Evolutionary conservation across 2,113 vertebrate genomes (phyloP).

Genomic region (Aptenodytes patagonicus): DNA sequence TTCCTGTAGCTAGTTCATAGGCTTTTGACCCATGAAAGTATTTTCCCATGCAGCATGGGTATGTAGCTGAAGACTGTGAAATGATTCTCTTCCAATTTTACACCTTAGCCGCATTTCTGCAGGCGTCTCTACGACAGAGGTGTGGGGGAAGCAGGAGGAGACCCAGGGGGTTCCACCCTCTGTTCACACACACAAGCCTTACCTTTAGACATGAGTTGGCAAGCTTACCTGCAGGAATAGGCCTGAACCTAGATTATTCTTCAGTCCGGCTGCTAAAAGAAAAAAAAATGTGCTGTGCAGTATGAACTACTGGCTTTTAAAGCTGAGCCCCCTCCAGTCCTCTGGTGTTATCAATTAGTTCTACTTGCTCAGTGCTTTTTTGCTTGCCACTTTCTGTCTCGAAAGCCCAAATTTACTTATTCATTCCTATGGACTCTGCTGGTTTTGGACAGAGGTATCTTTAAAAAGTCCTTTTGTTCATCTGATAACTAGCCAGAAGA

Average conservation of each 20-base stretch:
- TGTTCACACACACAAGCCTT: neutral
- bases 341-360: neutral
- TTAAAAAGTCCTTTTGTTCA: neutral
- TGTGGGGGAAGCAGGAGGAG: neutral
- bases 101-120: neutral
- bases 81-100: neutral
- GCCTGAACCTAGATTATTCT: neutral
- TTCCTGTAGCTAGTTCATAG: neutral
- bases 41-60: neutral
- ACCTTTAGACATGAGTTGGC: neutral
- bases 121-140: rapidly evolving
- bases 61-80: neutral
- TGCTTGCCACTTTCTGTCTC: neutral
- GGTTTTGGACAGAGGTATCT: neutral
- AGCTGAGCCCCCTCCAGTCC: neutral
- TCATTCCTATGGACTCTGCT: neutral
- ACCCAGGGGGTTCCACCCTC: neutral
- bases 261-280: neutral
- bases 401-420: neutral
- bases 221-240: neutral
- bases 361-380: neutral
- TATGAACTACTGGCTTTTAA: neutral
- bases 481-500: neutral
- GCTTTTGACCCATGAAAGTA: neutral
- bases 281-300: neutral